Base-by-base conservation (phyloP, 2,888 invertebrate species). In the Bellardia pandia region DNA sequence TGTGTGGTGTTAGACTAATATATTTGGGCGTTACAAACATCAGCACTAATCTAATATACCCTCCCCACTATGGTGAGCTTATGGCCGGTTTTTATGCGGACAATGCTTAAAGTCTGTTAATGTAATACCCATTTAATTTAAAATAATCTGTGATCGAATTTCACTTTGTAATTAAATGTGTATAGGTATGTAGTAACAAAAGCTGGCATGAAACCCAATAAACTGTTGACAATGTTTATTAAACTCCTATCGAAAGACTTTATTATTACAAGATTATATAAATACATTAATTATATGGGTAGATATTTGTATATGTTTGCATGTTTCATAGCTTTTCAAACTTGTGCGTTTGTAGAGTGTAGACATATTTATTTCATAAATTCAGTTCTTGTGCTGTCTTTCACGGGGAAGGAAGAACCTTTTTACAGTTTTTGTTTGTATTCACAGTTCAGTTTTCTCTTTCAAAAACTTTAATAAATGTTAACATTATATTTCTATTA, bases 401-500 rank as follows among this genome's bases (percentile, higher is more conserved):
- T 40, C 7, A 37, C 13, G 16, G n/a, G 13, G 14, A 1, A 13
- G 16, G 40, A 51, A 8, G 33, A 16, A 13, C n/a, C n/a, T 51
- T 51, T 13, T 53, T 53, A 53, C n/a, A 64, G 14, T 14, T 30
- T 37, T 5, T 23, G 23, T 30, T 6, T 53, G 16, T 23, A 23
- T 56, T 56, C 9, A 9, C 8, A 16, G 9, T 62, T 80, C 62
- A 45, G 7, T 6, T 62, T 13, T 64, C 23, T 45, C 82, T 74
- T 56, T 45, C 4, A 3, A 37, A 79, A 56, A 83, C 75, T 83
- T 71, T 58, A 83, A 83, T 83, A 83, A 86, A 83, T 86, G 75
- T 83, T 83, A 79, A 83, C 69, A 64, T 51, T 86, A 51, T 75
- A 74, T 78, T 74, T 66, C 66, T 66, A 84, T 78, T 74, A 79